Evolutionary conservation across 2,797 vertebrate species (phyloP).

Genomic region (Staurois parvus): DNA sequence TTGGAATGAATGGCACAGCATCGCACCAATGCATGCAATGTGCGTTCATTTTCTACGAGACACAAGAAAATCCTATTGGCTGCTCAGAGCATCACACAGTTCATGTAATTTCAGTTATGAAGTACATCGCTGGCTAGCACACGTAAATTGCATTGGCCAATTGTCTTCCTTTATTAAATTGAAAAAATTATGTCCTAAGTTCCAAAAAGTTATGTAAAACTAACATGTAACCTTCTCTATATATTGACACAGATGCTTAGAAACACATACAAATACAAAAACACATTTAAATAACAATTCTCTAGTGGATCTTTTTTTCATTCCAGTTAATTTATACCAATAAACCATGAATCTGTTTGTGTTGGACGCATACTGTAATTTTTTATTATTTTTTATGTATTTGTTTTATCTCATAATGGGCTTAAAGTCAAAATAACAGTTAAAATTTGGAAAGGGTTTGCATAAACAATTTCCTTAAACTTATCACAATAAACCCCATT

Average conservation of each 20-base stretch:
- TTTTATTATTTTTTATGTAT: conserved; percentile 33
- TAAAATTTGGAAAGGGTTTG: conserved; percentile 28
- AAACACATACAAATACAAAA: not conserved
- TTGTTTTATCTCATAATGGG: conserved; percentile 43
- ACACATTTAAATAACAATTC: not conserved
- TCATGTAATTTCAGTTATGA: too few relatives aligned
- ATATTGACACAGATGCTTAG: conserved; percentile 28
- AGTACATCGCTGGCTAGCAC: too few relatives aligned
- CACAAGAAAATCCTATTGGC: too few relatives aligned
- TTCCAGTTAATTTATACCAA: conserved; percentile 2
- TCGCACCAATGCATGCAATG: too few relatives aligned
- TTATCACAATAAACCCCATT: conserved; percentile 60
- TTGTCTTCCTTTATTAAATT: not conserved
- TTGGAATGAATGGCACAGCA: too few relatives aligned
- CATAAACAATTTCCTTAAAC: conserved; percentile 53
- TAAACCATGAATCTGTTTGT: conserved; percentile 16
- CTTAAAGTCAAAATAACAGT: conserved; percentile 46
- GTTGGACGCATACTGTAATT: not conserved
- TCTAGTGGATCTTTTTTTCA: conserved; percentile 5
- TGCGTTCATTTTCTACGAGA: too few relatives aligned
- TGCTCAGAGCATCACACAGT: too few relatives aligned
- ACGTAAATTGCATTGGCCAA: too few relatives aligned
- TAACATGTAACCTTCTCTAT: not conserved
- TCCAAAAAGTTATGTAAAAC: not conserved
- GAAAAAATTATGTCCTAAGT: not conserved